Base-by-base conservation (phyloP, 1,140 invertebrate species). In the Diuraphis noxia region DNA sequence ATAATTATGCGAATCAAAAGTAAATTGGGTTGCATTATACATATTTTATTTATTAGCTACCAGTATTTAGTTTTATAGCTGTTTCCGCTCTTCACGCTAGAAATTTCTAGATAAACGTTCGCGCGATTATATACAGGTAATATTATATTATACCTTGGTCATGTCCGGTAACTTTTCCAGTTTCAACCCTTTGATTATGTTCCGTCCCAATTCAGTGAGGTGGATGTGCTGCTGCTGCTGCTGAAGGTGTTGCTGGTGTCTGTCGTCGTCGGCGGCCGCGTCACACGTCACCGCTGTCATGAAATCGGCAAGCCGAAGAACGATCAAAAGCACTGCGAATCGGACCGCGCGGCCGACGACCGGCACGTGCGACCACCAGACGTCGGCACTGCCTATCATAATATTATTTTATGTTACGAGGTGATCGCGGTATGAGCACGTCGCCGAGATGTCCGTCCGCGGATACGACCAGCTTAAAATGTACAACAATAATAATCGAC, bases 101-200 rank as follows among this genome's bases (percentile, higher is more conserved):
- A 63, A 63, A 17, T 7, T 34, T 19, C 6, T 7, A 21, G 5
- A 77, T 5, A 36, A 77, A 34, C 19, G 0, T n/a, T 21, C 9
- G 0, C 8, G n/a, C n/a, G 8, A 34, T 25, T 56, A 77, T 34
- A 77, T 17, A 36, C 36, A 34, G 4, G 30, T 77, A 36, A 77
- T 21, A 77, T 77, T 21, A 38, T 34, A 38, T 34, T 36, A 38
- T 81, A 88, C 86, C 86, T 88, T 88, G 34, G 86, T 36, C 86
- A 56, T 56, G 86, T 88, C 86, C 23, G 86, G 86, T 25, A 88
- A 36, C 34, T 56, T 49, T 36, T 88, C 86, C 46, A 88, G 34
- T 56, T 56, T 88, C 49, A 88, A 34, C 36, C 86, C 86, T 52
- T 46, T 49, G 46, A 88, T 56, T n/a, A 88, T 56, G 86, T 56